Evolutionary conservation across 2,797 vertebrate species (phyloP).

Genomic region (Pogonophryne albipinna): DNA sequence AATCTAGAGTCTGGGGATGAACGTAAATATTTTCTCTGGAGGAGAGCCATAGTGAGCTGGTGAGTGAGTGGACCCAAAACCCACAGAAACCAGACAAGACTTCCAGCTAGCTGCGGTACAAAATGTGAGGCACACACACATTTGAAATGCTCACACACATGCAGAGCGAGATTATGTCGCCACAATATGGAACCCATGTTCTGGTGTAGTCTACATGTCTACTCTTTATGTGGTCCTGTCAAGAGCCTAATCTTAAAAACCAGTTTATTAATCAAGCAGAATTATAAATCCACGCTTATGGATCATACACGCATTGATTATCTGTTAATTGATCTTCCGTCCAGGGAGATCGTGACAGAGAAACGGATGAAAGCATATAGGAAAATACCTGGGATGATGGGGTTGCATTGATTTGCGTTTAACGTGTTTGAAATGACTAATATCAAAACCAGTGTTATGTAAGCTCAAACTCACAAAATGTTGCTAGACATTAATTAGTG

Average conservation of each 20-base stretch:
- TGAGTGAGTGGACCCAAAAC: slow-evolving; percentile 50
- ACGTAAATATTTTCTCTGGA: slow-evolving; percentile 55
- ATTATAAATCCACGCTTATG: neutral
- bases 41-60: slow-evolving; percentile 36
- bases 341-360: neutral
- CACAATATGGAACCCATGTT: slow-evolving; percentile 52
- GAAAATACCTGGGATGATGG: neutral
- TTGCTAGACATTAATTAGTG: too few relatives aligned
- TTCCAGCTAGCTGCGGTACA: slow-evolving; percentile 20
- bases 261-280: slow-evolving; percentile 31
- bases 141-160: slow-evolving; percentile 1
- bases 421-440: too few relatives aligned
- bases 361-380: neutral
- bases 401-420: neutral
- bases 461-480: too few relatives aligned
- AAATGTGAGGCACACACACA: slow-evolving; percentile 20
- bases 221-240: slow-evolving; percentile 49
- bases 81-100: slow-evolving; percentile 54
- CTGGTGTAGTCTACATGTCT: slow-evolving; percentile 34
- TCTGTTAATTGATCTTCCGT: neutral
- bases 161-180: slow-evolving; percentile 36
- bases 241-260: slow-evolving; percentile 27
- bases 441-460: too few relatives aligned
- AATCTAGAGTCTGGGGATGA: slow-evolving; percentile 46
- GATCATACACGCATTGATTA: neutral